Evolutionary conservation across 2,113 vertebrate genomes (phyloP).

Genomic region (Henicopernis longicauda): DNA sequence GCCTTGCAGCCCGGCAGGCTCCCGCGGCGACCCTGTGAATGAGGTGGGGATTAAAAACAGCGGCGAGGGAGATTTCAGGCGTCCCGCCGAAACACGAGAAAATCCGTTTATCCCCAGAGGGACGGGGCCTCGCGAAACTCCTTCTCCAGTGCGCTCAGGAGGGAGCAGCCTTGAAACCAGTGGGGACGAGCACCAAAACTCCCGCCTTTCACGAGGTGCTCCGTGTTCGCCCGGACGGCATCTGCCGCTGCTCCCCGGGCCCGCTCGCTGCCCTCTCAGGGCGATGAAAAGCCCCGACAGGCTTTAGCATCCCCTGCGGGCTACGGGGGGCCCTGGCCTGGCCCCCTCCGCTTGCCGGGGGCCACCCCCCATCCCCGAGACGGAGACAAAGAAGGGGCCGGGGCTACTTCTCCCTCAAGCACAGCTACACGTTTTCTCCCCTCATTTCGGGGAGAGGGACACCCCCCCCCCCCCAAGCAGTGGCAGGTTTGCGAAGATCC

Average conservation of each 20-base stretch:
- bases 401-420: background rate
- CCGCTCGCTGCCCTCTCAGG: background rate
- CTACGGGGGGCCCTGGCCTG: background rate
- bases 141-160: background rate
- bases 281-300: background rate
- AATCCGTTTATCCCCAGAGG: background rate
- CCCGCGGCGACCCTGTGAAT: background rate
- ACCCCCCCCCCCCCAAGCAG: fast-evolving
- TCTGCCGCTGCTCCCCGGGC: background rate
- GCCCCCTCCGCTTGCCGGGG: background rate
- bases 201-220: background rate
- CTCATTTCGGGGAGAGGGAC: background rate
- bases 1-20: background rate
- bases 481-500: background rate
- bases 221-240: background rate
- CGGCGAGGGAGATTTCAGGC: background rate
- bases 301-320: no score
- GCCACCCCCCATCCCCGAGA: background rate
- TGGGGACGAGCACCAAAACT: background rate
- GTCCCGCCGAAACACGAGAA: background rate
- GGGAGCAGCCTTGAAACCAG: background rate
- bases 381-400: background rate
- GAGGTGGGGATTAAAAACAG: background rate
- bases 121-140: background rate
- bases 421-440: background rate